Percentiles rank a stretch among this genome's conserved stretches.
Conservation (phyloP, 2,113 vertebrate genomes). For the Semnopithecus entellus region DNA sequence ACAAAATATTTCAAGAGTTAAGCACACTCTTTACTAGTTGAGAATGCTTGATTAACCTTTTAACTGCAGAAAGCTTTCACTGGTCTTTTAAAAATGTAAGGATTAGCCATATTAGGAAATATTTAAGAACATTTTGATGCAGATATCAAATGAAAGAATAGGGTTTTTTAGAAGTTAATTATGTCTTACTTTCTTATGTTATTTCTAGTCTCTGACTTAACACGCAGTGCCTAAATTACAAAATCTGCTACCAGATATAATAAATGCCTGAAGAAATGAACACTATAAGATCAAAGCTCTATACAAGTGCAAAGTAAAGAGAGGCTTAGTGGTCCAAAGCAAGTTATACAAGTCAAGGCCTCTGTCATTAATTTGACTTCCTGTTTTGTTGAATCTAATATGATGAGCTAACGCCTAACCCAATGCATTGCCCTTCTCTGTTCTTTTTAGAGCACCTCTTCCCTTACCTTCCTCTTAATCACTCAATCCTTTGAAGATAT, state of each 20-base stretch:
- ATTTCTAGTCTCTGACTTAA: constrained; percentile 34
- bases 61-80: not conserved
- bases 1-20: constrained; percentile 55
- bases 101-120: not conserved
- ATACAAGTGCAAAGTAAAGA: not conserved
- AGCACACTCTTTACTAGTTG: not conserved
- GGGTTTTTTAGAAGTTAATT: not conserved
- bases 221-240: not conserved
- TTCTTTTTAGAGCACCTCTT: not conserved
- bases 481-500: constrained; percentile 29
- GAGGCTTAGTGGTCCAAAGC: not conserved
- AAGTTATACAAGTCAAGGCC: not conserved
- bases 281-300: not conserved
- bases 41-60: not conserved
- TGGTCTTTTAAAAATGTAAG: not conserved
- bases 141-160: not conserved
- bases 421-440: not conserved
- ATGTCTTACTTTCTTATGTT: not conserved
- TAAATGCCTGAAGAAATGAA: not conserved
- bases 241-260: not conserved
- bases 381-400: not conserved
- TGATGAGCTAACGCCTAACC: not conserved
- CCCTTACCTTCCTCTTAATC: not conserved
- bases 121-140: not conserved
- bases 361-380: not conserved